Percentiles rank a stretch among this genome's conserved stretches.
Conservation (phyloP, 2,888 invertebrate genomes). For the Polyommatus icarus region DNA sequence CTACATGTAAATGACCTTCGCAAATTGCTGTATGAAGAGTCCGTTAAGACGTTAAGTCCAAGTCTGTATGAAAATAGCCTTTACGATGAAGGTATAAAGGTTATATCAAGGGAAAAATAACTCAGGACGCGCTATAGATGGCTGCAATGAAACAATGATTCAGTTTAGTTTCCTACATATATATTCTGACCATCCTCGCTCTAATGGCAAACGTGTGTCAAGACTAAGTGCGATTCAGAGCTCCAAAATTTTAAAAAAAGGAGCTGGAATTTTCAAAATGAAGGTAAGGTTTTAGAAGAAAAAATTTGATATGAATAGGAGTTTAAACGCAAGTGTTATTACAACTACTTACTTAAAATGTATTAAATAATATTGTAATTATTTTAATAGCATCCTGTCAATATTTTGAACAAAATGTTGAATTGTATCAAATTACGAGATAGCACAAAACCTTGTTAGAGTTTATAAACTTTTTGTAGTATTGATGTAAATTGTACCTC, state of each 20-base stretch:
- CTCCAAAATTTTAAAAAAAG: neutral
- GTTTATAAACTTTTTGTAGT: too few relatives aligned
- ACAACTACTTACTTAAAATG: too few relatives aligned
- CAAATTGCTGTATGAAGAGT: neutral
- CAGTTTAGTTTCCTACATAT: neutral
- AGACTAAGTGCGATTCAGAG: neutral
- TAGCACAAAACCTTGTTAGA: neutral
- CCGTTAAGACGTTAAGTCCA: too few relatives aligned
- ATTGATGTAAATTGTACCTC: too few relatives aligned
- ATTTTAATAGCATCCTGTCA: neutral
- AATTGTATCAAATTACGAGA: neutral
- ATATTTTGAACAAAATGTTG: neutral
- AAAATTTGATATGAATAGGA: neutral
- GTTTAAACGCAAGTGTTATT: too few relatives aligned
- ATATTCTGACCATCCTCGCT: neutral
- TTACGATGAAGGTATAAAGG: neutral
- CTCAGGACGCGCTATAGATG: neutral
- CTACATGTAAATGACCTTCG: conserved; percentile 10
- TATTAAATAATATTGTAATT: neutral
- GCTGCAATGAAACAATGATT: neutral
- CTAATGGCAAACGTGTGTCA: neutral
- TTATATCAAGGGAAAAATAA: neutral
- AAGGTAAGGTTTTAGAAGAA: neutral
- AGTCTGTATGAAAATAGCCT: neutral
- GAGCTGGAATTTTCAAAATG: conserved; percentile 16